Evolutionary conservation across 1,140 invertebrate genomes (phyloP).

Genomic region (Vanessa tameamea): DNA sequence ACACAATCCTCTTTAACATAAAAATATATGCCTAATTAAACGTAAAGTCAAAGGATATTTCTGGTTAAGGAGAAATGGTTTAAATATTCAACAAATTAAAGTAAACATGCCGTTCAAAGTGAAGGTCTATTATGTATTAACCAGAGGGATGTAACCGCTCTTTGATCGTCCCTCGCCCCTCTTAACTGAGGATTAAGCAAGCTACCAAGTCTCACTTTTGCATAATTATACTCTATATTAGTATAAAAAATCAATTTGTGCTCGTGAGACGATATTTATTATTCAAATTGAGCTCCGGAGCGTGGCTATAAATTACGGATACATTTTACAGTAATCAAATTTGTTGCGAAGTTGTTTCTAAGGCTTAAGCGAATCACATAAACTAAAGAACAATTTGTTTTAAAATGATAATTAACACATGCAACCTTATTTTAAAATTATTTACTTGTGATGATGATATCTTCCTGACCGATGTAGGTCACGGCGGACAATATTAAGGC

Average conservation of each 20-base stretch:
- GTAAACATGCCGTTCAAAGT: conserved; percentile 64
- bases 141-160: conserved; percentile 64
- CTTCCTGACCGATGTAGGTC: no score
- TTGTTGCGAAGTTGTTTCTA: not conserved
- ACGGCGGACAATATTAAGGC: no score
- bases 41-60: not conserved
- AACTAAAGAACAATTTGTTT: no score
- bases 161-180: conserved; percentile 67
- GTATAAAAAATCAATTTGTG: conserved; percentile 64
- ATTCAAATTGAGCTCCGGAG: conserved; percentile 16
- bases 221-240: conserved; percentile 69
- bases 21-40: not conserved
- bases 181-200: conserved; percentile 65
- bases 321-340: conserved; percentile 8
- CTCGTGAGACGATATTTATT: conserved; percentile 33
- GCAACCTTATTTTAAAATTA: no score
- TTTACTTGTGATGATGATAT: no score
- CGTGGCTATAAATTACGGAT: conserved; percentile 9
- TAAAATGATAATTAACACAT: no score
- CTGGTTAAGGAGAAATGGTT: conserved; percentile 18
- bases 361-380: no score
- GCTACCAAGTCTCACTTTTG: conserved; percentile 61
- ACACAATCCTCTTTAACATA: not conserved
- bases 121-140: conserved; percentile 73
- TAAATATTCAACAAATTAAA: conserved; percentile 68